Evolutionary conservation across 2,888 invertebrate species (phyloP).

Genomic region (Gandaritis pyraliata): DNA sequence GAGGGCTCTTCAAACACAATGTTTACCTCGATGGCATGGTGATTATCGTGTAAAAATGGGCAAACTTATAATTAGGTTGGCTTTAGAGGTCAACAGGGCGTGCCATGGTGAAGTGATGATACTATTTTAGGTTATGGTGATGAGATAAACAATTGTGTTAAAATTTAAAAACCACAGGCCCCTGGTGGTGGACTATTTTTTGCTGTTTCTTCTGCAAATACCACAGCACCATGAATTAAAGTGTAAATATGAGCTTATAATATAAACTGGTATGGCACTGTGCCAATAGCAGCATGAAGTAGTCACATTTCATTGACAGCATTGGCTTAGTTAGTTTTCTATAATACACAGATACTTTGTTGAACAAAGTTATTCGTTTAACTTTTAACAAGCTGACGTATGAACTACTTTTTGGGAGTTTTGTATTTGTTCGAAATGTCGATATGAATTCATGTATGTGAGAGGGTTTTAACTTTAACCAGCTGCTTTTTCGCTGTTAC

Average conservation of each 20-base stretch:
- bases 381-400: slow-evolving; percentile 27
- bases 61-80: slow-evolving; percentile 50
- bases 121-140: slow-evolving; percentile 7
- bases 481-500: background rate
- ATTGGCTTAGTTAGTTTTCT: background rate
- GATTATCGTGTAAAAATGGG: slow-evolving; percentile 47
- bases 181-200: too few relatives aligned
- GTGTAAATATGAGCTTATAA: too few relatives aligned
- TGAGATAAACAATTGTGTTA: slow-evolving; percentile 8
- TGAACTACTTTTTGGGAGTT: slow-evolving; percentile 9
- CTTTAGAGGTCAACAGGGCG: slow-evolving; percentile 10
- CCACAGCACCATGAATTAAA: too few relatives aligned
- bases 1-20: slow-evolving; percentile 45
- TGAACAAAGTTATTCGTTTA: slow-evolving; percentile 15
- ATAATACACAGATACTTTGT: slow-evolving; percentile 12
- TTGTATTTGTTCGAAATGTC: slow-evolving; percentile 3
- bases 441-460: background rate
- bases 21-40: slow-evolving; percentile 47
- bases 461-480: slow-evolving; percentile 16
- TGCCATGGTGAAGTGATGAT: slow-evolving; percentile 14
- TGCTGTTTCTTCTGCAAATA: too few relatives aligned
- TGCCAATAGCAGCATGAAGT: too few relatives aligned
- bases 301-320: too few relatives aligned
- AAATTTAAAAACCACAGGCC: background rate
- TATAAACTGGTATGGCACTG: too few relatives aligned